phyloP scores from a whole-genome alignment of 2,797 vertebrate species.

The Eupleurogrammus muticus region DNA sequence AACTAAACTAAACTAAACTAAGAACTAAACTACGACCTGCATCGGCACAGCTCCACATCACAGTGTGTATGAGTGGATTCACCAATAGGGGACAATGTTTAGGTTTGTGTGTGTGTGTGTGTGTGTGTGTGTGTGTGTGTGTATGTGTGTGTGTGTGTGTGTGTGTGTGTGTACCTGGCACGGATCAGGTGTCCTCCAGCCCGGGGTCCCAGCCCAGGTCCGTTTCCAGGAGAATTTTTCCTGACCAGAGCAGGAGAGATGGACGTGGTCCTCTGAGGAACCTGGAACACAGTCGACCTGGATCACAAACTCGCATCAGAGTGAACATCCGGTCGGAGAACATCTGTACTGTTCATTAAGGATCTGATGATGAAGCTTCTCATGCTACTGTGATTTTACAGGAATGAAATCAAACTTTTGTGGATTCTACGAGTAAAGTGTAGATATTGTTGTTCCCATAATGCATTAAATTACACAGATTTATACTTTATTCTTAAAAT shows the following conservation, averaged over 20 bases:
- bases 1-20: no score
- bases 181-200: constrained; percentile 92
- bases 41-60: background rate
- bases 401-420: no score
- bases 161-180: constrained; percentile 88
- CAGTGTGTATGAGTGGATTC: background rate
- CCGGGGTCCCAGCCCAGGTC: constrained; percentile 89
- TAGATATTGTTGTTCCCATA: no score
- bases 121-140: constrained; percentile 13
- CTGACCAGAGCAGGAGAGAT: constrained; percentile 96
- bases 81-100: no score
- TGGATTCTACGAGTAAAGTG: background rate
- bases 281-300: constrained; percentile 75
- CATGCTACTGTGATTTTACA: no score
- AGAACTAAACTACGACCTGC: no score
- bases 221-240: constrained; percentile 96
- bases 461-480: no score
- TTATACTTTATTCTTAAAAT: no score
- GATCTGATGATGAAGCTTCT: no score
- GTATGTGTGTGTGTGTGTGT: constrained; percentile 23
- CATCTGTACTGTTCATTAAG: no score
- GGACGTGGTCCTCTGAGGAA: constrained; percentile 98
- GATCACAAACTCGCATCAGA: background rate
- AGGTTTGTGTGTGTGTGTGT: background rate
- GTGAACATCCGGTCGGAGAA: no score